phyloP scores from a whole-genome alignment of 2,113 vertebrate species.

The Gallinago paraguaiae region DNA sequence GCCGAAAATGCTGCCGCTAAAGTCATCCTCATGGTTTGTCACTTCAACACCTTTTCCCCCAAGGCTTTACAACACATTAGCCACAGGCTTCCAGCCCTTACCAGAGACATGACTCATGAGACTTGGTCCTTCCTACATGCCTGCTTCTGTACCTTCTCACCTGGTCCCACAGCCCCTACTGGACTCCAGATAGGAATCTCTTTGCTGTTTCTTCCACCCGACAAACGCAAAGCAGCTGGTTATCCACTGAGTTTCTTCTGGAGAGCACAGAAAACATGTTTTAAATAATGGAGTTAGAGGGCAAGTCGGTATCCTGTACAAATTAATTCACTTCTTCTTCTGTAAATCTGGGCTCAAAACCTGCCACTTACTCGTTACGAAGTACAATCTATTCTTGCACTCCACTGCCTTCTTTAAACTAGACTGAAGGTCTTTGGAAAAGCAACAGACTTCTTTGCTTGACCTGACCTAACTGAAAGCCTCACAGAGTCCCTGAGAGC shows the following conservation, averaged over 20 bases:
- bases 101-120: neutral
- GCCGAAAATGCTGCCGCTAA: neutral
- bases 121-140: neutral
- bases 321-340: neutral
- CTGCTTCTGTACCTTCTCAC: neutral
- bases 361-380: accelerated
- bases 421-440: neutral
- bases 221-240: neutral
- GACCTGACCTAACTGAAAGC: neutral
- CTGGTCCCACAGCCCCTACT: neutral
- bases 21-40: neutral
- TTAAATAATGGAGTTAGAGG: neutral
- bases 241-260: neutral
- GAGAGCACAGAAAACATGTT: neutral
- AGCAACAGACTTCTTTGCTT: neutral
- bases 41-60: neutral
- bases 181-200: neutral
- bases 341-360: neutral
- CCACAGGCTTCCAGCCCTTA: neutral
- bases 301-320: neutral
- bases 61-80: neutral
- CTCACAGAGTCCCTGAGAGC: neutral
- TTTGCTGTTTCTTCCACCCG: neutral
- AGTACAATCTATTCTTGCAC: neutral
- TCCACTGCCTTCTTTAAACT: neutral